These are phyloP conservation scores for Crocuta crocuta DNA, from an alignment of 2,113 vertebrate genomes.

Conservation along the genomic window DNA sequence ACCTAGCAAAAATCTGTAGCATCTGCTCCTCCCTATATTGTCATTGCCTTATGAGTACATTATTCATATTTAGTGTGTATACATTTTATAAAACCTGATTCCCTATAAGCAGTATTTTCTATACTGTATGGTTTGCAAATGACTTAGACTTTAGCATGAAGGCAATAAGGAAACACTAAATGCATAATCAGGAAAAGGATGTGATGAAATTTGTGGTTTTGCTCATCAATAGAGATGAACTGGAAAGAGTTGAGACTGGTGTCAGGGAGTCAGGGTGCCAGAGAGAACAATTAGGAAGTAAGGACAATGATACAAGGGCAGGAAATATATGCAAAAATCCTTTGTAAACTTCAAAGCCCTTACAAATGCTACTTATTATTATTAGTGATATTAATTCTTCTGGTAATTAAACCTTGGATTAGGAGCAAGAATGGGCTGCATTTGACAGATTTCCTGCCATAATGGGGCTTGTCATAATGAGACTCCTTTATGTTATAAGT, in stretches of 20 bases:
- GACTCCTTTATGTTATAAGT: background rate
- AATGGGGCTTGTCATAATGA: conserved; percentile 21
- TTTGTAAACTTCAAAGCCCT: background rate
- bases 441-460: background rate
- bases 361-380: conserved; percentile 35
- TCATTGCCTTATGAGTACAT: background rate
- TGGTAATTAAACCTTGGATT: conserved; percentile 33
- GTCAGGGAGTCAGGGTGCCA: background rate
- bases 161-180: background rate
- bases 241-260: background rate
- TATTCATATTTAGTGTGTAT: background rate
- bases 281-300: background rate
- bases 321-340: background rate
- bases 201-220: background rate
- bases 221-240: background rate
- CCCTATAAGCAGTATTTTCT: background rate
- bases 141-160: background rate
- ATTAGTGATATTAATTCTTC: conserved; percentile 29
- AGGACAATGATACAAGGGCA: background rate
- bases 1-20: background rate
- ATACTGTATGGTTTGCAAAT: background rate
- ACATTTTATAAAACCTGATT: background rate
- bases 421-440: background rate
- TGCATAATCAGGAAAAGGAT: background rate
- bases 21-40: background rate